Evolutionary conservation across 1,140 invertebrate species (phyloP).

Genomic region (Neuroterus valhalla): DNA sequence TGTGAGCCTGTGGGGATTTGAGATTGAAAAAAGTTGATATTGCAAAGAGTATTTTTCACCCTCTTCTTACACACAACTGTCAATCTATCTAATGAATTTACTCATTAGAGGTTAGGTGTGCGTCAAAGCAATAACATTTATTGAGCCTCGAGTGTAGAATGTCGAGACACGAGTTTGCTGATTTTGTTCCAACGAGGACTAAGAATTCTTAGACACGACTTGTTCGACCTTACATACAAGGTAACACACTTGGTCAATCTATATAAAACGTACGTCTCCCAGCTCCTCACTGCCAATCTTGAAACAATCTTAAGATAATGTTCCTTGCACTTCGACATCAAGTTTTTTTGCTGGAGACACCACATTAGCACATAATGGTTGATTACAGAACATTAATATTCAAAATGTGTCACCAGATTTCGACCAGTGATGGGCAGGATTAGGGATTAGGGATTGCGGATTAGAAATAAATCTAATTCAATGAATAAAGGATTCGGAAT

Average conservation of each 20-base stretch:
- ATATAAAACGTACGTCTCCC: constrained; percentile 3
- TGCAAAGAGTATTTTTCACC: constrained; percentile 19
- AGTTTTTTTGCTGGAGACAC: background rate
- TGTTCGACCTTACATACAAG: constrained; percentile 25
- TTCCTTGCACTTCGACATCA: constrained; percentile 11
- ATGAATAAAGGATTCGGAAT: too few species aligned
- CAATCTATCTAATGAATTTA: constrained; percentile 29
- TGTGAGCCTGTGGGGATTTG: background rate
- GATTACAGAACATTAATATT: too few species aligned
- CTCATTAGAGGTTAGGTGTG: constrained; percentile 25
- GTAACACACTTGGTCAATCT: constrained; percentile 22
- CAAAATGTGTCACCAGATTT: too few species aligned
- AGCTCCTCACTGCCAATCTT: constrained; percentile 24
- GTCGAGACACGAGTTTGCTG: constrained; percentile 25
- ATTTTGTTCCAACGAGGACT: constrained; percentile 25
- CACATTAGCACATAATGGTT: background rate
- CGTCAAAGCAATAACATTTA: constrained; percentile 28
- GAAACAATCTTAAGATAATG: background rate
- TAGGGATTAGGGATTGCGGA: too few species aligned
- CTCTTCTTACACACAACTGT: constrained; percentile 5
- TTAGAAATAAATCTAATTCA: too few species aligned
- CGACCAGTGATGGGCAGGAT: too few species aligned
- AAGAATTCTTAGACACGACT: constrained; percentile 27
- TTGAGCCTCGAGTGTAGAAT: constrained; percentile 27
- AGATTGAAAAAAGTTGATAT: background rate